phyloP scores from a whole-genome alignment of 1,140 invertebrate genomes.

The Megathymus violae region DNA sequence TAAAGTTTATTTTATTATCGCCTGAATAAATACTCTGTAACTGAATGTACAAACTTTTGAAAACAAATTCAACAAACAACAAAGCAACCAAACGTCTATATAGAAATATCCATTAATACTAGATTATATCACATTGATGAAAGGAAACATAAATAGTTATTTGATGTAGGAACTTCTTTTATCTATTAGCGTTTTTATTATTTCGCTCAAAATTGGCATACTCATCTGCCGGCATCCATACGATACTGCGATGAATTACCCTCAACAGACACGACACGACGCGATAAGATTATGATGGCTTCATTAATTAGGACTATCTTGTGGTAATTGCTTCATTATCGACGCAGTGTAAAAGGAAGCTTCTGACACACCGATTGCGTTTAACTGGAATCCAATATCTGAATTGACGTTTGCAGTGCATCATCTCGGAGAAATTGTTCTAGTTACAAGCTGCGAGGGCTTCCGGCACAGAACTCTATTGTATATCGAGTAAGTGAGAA shows the following conservation, averaged over 20 bases:
- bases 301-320: conserved; percentile 24
- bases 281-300: conserved; percentile 26
- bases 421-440: conserved; percentile 19
- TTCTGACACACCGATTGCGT: conserved; percentile 24
- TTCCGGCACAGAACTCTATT: not conserved
- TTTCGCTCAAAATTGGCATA: not conserved
- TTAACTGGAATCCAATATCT: conserved; percentile 32
- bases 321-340: conserved; percentile 30
- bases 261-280: conserved; percentile 10
- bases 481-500: not conserved
- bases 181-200: not conserved
- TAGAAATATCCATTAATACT: too few relatives aligned
- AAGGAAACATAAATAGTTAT: too few relatives aligned
- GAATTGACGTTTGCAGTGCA: conserved; percentile 32
- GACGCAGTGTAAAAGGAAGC: conserved; percentile 24
- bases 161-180: conserved; percentile 8
- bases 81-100: too few relatives aligned
- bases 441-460: conserved; percentile 1
- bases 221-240: conserved; percentile 12
- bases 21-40: too few relatives aligned
- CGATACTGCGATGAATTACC: conserved; percentile 12
- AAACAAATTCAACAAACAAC: too few relatives aligned
- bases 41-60: too few relatives aligned
- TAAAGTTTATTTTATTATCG: too few relatives aligned
- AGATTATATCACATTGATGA: too few relatives aligned